phyloP scores from a whole-genome alignment of 2,888 invertebrate species.

The Chydorus sphaericus region DNA sequence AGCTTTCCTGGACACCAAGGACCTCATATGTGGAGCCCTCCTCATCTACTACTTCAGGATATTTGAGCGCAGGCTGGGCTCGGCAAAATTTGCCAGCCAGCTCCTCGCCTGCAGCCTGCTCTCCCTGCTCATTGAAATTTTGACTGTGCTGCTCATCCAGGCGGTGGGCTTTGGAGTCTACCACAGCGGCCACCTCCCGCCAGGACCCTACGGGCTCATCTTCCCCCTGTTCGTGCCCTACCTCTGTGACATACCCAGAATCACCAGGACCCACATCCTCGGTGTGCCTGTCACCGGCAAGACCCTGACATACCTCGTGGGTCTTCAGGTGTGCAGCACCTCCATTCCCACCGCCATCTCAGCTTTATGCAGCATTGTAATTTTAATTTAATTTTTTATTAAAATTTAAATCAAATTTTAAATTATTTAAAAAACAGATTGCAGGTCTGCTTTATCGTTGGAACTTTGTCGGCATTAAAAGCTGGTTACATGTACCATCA shows the following conservation, averaged over 20 bases:
- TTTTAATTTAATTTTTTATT: not conserved
- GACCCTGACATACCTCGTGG: slow-evolving; percentile 36
- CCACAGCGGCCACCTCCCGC: slow-evolving; percentile 28
- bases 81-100: slow-evolving; percentile 34
- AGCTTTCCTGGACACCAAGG: slow-evolving; percentile 36
- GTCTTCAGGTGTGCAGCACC: slow-evolving; percentile 33
- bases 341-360: slow-evolving; percentile 30
- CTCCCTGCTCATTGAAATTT: slow-evolving; percentile 22
- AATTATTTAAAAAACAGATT: slow-evolving; percentile 23
- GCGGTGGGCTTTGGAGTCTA: slow-evolving; percentile 28
- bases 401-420: not conserved
- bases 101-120: slow-evolving; percentile 29
- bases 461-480: slow-evolving; percentile 30
- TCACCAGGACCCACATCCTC: slow-evolving; percentile 31
- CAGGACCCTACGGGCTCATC: slow-evolving; percentile 35
- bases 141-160: slow-evolving; percentile 28
- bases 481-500: slow-evolving; percentile 29
- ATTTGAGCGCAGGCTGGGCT: slow-evolving; percentile 38
- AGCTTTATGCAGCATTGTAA: slow-evolving; percentile 32
- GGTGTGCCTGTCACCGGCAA: slow-evolving; percentile 39
- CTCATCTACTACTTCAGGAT: slow-evolving; percentile 37
- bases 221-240: slow-evolving; percentile 37
- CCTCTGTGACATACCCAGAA: slow-evolving; percentile 35
- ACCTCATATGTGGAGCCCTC: slow-evolving; percentile 34
- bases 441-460: slow-evolving; percentile 32